phyloP scores from a whole-genome alignment of 2,797 vertebrate species.

The Helicolenus hilgendorfi region DNA sequence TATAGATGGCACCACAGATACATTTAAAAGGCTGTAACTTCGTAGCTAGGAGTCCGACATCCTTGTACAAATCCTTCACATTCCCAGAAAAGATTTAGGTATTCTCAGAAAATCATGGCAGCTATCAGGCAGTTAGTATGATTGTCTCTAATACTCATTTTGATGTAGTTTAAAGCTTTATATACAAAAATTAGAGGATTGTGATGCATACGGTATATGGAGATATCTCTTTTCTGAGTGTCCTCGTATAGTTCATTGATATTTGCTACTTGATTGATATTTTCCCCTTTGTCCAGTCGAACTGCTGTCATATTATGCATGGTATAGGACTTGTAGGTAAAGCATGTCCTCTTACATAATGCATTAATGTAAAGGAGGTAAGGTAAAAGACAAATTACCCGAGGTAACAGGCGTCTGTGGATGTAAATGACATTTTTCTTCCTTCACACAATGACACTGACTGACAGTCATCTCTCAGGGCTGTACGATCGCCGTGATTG shows the following conservation, averaged over 20 bases:
- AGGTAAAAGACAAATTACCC: slow-evolving; percentile 15
- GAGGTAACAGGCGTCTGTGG: neutral
- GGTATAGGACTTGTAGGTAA: neutral
- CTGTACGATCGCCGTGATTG: slow-evolving; percentile 49
- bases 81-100: neutral
- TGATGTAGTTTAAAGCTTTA: neutral
- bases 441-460: slow-evolving; percentile 55
- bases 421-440: slow-evolving; percentile 44
- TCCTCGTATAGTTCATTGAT: neutral
- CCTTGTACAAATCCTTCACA: neutral
- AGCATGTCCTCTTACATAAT: neutral
- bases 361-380: neutral
- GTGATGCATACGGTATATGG: neutral
- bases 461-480: slow-evolving; percentile 65
- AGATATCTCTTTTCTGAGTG: neutral
- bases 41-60: neutral
- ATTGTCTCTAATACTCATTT: neutral
- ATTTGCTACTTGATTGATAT: neutral
- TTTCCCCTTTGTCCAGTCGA: neutral
- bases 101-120: neutral
- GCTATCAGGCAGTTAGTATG: neutral
- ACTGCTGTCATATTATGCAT: neutral
- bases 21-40: neutral
- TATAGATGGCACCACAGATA: neutral
- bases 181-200: neutral